A percentile compares a stretch with the other conserved stretches of the same genome.
Conservation (phyloP, 2,888 invertebrate species). For the Sinhomidia bicolor region DNA sequence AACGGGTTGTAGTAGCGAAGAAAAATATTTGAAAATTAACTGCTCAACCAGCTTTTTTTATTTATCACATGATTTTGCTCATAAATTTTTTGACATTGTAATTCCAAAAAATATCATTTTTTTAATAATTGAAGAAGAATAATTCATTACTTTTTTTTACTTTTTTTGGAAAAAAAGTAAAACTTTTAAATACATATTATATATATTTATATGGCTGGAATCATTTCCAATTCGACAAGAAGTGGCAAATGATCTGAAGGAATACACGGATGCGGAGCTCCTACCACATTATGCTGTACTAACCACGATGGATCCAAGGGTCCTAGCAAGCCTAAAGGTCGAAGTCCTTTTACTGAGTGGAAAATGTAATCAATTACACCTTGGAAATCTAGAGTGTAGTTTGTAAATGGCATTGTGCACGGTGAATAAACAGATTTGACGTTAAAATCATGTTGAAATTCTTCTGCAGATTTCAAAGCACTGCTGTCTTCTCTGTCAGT, state of each 20-base stretch:
- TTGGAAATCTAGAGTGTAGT: constrained; percentile 55
- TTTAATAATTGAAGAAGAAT: constrained; percentile 17
- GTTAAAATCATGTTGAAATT: constrained; percentile 39
- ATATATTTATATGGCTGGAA: constrained; percentile 84
- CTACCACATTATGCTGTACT: constrained; percentile 45
- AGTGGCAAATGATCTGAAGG: constrained; percentile 92
- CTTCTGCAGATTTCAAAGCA: not conserved
- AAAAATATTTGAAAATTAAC: constrained; percentile 21
- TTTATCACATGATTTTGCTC: constrained; percentile 47
- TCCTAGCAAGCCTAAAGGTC: constrained; percentile 37
- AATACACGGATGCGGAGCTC: constrained; percentile 49
- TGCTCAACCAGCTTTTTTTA: constrained; percentile 48
- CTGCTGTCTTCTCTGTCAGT: not conserved
- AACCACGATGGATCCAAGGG: constrained; percentile 37
- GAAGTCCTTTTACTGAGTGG: constrained; percentile 27
- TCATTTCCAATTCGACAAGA: constrained; percentile 94
- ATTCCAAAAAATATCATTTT: constrained; percentile 29
- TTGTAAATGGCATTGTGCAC: constrained; percentile 40
- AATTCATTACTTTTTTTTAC: constrained; percentile 8
- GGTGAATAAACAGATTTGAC: constrained; percentile 30
- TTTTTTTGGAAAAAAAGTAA: constrained; percentile 29
- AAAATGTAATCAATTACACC: constrained; percentile 57
- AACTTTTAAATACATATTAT: not conserved
- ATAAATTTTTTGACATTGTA: constrained; percentile 44
- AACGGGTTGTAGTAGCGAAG: constrained; percentile 34